Evolutionary conservation across 2,797 vertebrate genomes (phyloP).

Genomic region (Oreochromis mossambicus): DNA sequence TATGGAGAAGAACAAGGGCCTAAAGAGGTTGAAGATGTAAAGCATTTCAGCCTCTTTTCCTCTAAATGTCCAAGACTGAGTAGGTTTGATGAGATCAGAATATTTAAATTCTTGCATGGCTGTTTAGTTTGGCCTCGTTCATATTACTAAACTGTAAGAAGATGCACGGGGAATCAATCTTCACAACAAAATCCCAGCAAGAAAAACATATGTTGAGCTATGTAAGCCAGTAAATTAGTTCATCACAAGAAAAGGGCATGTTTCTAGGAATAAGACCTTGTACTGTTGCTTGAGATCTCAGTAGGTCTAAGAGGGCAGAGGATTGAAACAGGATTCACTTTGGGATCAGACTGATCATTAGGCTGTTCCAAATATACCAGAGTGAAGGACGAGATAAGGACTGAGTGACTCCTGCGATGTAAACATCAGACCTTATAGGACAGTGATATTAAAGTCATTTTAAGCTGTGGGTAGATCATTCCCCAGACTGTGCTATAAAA

Average conservation of each 20-base stretch:
- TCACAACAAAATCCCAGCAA: not conserved
- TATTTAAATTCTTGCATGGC: not conserved
- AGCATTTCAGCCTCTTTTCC: not conserved
- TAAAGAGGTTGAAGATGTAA: not conserved
- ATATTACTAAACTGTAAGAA: not conserved
- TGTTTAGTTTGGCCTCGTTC: not conserved
- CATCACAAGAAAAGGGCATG: not conserved
- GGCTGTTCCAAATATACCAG: conserved; percentile 17
- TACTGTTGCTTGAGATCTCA: not conserved
- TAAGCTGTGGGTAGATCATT: not conserved
- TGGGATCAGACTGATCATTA: conserved; percentile 28
- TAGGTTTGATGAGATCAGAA: not conserved
- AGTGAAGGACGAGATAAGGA: not conserved
- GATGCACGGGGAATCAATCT: not conserved
- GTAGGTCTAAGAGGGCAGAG: not conserved
- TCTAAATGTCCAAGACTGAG: not conserved
- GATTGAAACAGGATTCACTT: not conserved
- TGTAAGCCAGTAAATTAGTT: not conserved
- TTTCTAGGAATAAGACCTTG: not conserved
- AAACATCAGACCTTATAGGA: not conserved
- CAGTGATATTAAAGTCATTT: not conserved
- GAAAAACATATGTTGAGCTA: not conserved
- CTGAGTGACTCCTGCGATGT: not conserved
- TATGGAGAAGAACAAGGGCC: not conserved
- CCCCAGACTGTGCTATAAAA: not conserved